phyloP scores from a whole-genome alignment of 2,888 invertebrate genomes.

The Platycheirus rosarum region DNA sequence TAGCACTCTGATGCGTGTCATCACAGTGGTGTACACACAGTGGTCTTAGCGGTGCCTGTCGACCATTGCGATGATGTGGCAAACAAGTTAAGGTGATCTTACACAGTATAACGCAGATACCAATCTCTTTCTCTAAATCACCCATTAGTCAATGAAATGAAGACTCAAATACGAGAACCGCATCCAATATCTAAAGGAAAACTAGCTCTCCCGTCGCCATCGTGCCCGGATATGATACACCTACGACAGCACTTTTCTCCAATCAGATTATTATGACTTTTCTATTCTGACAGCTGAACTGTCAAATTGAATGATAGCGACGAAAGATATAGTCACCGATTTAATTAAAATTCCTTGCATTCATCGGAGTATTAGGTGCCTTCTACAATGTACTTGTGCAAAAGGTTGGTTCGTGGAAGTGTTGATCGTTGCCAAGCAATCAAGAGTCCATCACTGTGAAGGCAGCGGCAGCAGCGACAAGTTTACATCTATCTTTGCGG shows the following conservation, averaged over 20 bases:
- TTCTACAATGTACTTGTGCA: background rate
- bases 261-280: constrained; percentile 69
- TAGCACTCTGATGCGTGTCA: constrained; percentile 56
- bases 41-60: constrained; percentile 11
- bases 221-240: constrained; percentile 57
- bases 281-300: constrained; percentile 62
- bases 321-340: constrained; percentile 70
- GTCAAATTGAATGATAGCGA: constrained; percentile 70
- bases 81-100: constrained; percentile 61
- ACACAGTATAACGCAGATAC: constrained; percentile 47
- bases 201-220: background rate
- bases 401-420: constrained; percentile 52
- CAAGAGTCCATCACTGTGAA: constrained; percentile 39
- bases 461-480: constrained; percentile 32
- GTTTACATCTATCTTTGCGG: constrained; percentile 44
- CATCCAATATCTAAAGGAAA: too few species aligned
- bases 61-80: background rate
- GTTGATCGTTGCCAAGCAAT: constrained; percentile 48
- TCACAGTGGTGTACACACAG: constrained; percentile 27
- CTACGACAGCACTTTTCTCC: constrained; percentile 47
- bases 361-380: constrained; percentile 8
- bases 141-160: constrained; percentile 56
- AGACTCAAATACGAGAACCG: constrained; percentile 11
- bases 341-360: constrained; percentile 71
- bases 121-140: constrained; percentile 54